These are phyloP conservation scores for Drosophila orena DNA, from an alignment of 1,140 invertebrate species.

Conservation along the genomic window DNA sequence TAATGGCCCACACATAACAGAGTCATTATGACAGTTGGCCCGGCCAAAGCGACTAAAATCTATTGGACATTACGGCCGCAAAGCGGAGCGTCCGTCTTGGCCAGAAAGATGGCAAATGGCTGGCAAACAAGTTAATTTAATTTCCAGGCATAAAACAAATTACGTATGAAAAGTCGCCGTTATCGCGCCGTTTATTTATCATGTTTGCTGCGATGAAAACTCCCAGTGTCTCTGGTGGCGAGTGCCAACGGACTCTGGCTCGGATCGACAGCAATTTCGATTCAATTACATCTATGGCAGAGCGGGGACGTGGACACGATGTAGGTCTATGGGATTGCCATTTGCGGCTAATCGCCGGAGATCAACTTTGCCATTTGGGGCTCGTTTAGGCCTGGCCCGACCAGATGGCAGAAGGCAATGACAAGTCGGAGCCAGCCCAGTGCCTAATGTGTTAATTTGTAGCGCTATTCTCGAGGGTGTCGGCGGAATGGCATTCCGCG, in stretches of 20 bases:
- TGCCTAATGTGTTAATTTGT: constrained; percentile 69
- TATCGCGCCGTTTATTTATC: constrained; percentile 74
- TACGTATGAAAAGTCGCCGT: constrained; percentile 77
- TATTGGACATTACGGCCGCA: constrained; percentile 62
- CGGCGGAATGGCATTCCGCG: constrained; percentile 56
- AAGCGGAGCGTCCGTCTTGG: constrained; percentile 31
- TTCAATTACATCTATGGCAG: constrained; percentile 62
- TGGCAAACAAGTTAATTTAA: constrained; percentile 79
- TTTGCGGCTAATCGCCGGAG: constrained; percentile 63
- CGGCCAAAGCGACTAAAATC: constrained; percentile 69
- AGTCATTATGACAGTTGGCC: constrained; percentile 76
- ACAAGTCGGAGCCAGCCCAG: constrained; percentile 30
- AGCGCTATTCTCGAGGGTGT: constrained; percentile 69
- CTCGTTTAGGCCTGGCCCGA: constrained; percentile 59
- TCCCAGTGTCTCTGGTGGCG: constrained; percentile 6
- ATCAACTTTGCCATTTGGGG: constrained; percentile 72
- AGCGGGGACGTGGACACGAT: constrained; percentile 48
- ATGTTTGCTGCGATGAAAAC: constrained; percentile 21
- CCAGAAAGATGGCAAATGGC: constrained; percentile 40
- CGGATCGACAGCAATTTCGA: constrained; percentile 62
- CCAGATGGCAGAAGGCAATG: constrained; percentile 51
- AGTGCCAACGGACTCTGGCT: constrained; percentile 50
- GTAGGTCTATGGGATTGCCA: constrained; percentile 69
- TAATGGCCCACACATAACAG: constrained; percentile 71
- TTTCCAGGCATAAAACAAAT: constrained; percentile 80